Evolutionary conservation across 2,797 vertebrate genomes (phyloP), one percentile per base, ranked within the genome.

Genomic region (Falco berigora): DNA sequence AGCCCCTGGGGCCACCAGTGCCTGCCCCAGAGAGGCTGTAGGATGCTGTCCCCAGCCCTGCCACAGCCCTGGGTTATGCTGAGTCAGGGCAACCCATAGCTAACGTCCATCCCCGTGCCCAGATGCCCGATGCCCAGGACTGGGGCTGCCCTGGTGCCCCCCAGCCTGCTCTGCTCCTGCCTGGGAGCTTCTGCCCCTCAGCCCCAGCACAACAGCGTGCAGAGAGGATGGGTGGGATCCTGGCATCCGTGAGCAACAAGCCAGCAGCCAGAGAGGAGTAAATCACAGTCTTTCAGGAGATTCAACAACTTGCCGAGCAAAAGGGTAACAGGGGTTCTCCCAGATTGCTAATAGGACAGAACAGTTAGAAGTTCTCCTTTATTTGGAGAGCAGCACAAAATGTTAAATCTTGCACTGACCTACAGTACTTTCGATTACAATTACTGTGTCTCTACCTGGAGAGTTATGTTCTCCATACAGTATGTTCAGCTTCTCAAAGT

Each of bases 191-290:
- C 50, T 58, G 12, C 11, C 27, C 22, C 44, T 83, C 6, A 4
- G 9, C 5, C 56, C 22, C 7, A 3, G 21, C 23, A 16, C n/a
- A 10, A 7, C 0, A 0, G 6, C 17, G 13, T 5, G n/a, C 23
- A 27, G 62, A 66, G 55, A 30, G 44, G 36, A 67, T 1, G 3
- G 18, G 17, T n/a, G 21, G 50, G 32, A 30, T 46, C 9, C 47
- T 7, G 23, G 21, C n/a, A 73, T 27, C 27, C n/a, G 0, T 2
- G 28, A 67, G 38, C 3, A 67, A 44, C 0, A 2, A 67, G 10
- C 5, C 9, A 38, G 12, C 55, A 81, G 44, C 8, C 34, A 72
- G 23, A 42, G 46, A 63, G 14, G 18, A 63, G 38, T 25, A 89
- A 83, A 85, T 71, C 53, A 20, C 61, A 72, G 28, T 28, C 44